A percentile compares a stretch with the other conserved stretches of the same genome.
phyloP scores from a whole-genome alignment of 2,888 invertebrate species.

The Amphipoea lucens region DNA sequence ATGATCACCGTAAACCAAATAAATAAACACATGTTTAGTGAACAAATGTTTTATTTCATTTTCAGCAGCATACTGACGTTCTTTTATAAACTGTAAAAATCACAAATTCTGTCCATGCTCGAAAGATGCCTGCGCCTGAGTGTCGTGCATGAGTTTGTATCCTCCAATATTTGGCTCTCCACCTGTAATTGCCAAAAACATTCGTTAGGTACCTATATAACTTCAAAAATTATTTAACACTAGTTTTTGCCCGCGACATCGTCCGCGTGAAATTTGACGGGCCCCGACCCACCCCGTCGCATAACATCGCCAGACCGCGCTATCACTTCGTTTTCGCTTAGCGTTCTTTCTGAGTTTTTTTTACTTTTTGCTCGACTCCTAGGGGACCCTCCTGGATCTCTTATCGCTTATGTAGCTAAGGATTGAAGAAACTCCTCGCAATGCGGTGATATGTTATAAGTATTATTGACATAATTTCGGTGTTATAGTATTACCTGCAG shows the following conservation, averaged over 20 bases:
- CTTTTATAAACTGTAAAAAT: constrained; percentile 13
- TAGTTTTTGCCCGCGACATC: neutral
- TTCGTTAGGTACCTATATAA: neutral
- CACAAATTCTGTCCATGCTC: constrained; percentile 80
- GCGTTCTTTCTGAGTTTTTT: too few species aligned
- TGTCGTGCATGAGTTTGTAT: constrained; percentile 80
- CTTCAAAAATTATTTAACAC: neutral
- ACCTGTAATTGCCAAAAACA: constrained; percentile 66
- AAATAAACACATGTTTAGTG: constrained; percentile 6
- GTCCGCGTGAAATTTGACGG: neutral
- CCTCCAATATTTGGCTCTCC: constrained; percentile 72
- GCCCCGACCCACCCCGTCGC: too few species aligned
- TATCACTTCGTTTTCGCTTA: neutral
- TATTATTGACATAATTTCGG: neutral
- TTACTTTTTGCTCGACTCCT: too few species aligned
- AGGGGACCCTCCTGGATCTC: neutral
- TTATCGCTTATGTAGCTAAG: neutral
- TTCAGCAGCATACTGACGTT: neutral
- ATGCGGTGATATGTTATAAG: neutral
- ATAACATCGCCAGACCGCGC: too few species aligned
- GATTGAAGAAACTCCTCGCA: neutral
- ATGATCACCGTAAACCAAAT: too few species aligned
- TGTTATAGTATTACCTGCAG: constrained; percentile 67
- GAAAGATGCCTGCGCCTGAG: constrained; percentile 78
- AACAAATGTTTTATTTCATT: constrained; percentile 27